phyloP scores from a whole-genome alignment of 1,140 invertebrate genomes.

The Tenebrio molitor region DNA sequence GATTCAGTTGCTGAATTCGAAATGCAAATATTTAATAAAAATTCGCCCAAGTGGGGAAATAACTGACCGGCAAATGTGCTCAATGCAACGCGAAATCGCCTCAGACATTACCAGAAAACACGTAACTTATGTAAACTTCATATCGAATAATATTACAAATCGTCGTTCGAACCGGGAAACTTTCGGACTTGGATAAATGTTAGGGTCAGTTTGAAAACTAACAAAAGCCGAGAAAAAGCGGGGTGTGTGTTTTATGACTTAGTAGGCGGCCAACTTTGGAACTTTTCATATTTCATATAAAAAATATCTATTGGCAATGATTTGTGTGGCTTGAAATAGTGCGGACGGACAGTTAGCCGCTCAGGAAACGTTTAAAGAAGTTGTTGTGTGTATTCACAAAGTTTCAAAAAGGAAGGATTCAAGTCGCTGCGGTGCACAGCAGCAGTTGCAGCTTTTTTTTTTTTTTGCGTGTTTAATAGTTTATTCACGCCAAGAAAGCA shows the following conservation, averaged over 20 bases:
- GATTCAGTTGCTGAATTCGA: slow-evolving; percentile 25
- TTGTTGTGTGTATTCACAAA: slow-evolving; percentile 18
- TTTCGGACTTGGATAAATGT: slow-evolving; percentile 59
- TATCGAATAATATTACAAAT: slow-evolving; percentile 47
- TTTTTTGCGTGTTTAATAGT: too few species aligned
- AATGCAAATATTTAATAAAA: slow-evolving; percentile 31
- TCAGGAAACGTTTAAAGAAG: slow-evolving; percentile 5
- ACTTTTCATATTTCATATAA: slow-evolving; percentile 59
- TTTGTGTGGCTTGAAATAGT: slow-evolving; percentile 57
- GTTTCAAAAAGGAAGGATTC: neutral
- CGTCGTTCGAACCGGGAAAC: slow-evolving; percentile 47
- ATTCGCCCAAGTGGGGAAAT: neutral
- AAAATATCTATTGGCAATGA: slow-evolving; percentile 56
- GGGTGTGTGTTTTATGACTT: slow-evolving; percentile 61
- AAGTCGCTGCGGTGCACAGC: too few species aligned
- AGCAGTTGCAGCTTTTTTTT: too few species aligned
- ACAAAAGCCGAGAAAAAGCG: slow-evolving; percentile 56
- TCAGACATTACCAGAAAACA: neutral
- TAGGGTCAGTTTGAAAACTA: slow-evolving; percentile 61
- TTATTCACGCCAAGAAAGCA: too few species aligned
- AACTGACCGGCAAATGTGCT: neutral
- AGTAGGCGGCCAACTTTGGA: slow-evolving; percentile 55
- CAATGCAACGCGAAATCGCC: neutral
- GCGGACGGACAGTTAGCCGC: slow-evolving; percentile 25
- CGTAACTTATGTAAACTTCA: slow-evolving; percentile 23